Evolutionary conservation across 2,888 invertebrate genomes (phyloP).

Genomic region (Luffia ferchaultella): DNA sequence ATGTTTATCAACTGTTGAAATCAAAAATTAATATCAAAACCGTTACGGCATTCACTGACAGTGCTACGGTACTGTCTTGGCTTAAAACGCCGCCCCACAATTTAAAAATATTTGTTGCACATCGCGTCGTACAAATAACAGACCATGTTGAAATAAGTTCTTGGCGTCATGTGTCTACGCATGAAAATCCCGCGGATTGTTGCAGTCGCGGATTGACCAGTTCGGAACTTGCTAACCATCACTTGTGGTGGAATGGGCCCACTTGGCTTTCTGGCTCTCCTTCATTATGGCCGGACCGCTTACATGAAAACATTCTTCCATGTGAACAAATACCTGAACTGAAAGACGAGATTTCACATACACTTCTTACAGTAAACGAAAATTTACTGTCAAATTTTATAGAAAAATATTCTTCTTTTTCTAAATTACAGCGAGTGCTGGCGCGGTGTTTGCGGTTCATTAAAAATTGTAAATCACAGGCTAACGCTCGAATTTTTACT

Average conservation of each 20-base stretch:
- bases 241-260: neutral
- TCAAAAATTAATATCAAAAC: neutral
- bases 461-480: neutral
- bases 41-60: neutral
- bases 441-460: neutral
- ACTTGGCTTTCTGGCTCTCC: neutral
- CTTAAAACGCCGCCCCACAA: neutral
- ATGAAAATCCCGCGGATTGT: neutral
- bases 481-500: neutral
- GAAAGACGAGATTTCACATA: neutral
- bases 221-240: neutral
- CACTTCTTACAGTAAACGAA: neutral
- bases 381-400: neutral
- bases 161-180: neutral
- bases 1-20: neutral
- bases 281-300: neutral
- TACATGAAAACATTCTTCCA: neutral
- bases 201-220: neutral
- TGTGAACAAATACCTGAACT: neutral
- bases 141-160: neutral
- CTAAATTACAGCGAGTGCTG: neutral
- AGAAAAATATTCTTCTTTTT: neutral
- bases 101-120: neutral
- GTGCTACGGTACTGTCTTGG: constrained; percentile 1
- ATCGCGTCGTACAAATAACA: neutral